Conservation (phyloP, 2,113 vertebrate species). For the Cyanoliseus patagonus region DNA sequence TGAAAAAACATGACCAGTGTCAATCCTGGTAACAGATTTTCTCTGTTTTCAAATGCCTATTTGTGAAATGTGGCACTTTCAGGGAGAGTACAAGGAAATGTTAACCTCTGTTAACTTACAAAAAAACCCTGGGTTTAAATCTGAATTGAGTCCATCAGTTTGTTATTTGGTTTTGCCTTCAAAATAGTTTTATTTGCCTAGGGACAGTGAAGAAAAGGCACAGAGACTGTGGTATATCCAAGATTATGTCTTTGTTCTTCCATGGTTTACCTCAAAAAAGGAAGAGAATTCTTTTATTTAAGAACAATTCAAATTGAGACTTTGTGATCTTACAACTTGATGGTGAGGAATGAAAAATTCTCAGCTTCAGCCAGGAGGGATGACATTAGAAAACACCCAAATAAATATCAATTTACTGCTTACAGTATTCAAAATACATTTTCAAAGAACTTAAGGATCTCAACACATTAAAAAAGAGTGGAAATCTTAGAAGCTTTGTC, state of each 20-base stretch:
- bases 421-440: not conserved
- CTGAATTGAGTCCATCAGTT: not conserved
- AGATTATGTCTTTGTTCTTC: not conserved
- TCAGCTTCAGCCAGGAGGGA: not conserved
- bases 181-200: not conserved
- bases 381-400: not conserved
- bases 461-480: accelerated
- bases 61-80: not conserved
- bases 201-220: not conserved
- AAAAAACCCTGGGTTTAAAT: not conserved
- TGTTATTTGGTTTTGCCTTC: not conserved
- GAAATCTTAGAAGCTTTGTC: not conserved
- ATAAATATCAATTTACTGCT: not conserved
- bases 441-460: not conserved
- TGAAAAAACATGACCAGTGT: not conserved
- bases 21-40: not conserved
- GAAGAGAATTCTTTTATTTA: not conserved
- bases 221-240: not conserved
- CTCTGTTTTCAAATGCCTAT: not conserved
- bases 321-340: not conserved
- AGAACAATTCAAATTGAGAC: not conserved
- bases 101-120: not conserved
- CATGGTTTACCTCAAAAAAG: not conserved
- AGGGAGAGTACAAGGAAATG: not conserved
- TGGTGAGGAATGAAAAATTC: not conserved